Evolutionary conservation across 2,888 invertebrate genomes (phyloP), one percentile per base, ranked within the genome.

Genomic region (Drosophila kuntzei): DNA sequence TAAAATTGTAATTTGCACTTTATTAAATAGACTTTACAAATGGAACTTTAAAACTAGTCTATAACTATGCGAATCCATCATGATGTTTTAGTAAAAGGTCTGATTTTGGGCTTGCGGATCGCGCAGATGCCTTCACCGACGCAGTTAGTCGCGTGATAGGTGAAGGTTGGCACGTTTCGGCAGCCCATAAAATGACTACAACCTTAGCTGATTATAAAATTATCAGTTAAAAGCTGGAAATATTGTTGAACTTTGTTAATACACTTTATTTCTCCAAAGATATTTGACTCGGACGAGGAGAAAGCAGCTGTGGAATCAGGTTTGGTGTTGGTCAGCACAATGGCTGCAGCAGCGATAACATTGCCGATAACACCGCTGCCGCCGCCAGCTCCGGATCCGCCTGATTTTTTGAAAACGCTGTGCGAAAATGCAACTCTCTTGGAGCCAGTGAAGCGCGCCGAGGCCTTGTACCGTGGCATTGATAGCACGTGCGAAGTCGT

Each of bases 41-140:
- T 29, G 1, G 2, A 12, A 20, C 3, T n/a, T n/a, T 2, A 12
- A 1, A 41, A 14, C 29, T 14, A 16, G 7, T 14, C 54, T 16
- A 44, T 44, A 34, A 34, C 55, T 34, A 32, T 41, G 32, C 8
- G 11, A 34, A 16, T 6, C 14, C 20, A 74, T 71, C 14, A 80
- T 89, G 89, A 89, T 89, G 89, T 71, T 47, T 79, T 62, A 86
- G 89, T 89, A 89, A 89, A 89, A 89, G 89, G 89, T 89, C 86
- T 87, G 90, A 89, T 79, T 75, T 75, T 71, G 78, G 69, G 55
- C 43, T 43, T 34, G 68, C 47, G 32, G 25, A 4, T 16, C 58
- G 43, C 20, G 59, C 53, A 36, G 39, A 25, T 43, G 32, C 32
- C 54, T 73, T 49, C 18, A 34, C 27, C 50, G 39, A 44, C 70